phyloP scores from a whole-genome alignment of 2,888 invertebrate species.

The Drosophila birchii region DNA sequence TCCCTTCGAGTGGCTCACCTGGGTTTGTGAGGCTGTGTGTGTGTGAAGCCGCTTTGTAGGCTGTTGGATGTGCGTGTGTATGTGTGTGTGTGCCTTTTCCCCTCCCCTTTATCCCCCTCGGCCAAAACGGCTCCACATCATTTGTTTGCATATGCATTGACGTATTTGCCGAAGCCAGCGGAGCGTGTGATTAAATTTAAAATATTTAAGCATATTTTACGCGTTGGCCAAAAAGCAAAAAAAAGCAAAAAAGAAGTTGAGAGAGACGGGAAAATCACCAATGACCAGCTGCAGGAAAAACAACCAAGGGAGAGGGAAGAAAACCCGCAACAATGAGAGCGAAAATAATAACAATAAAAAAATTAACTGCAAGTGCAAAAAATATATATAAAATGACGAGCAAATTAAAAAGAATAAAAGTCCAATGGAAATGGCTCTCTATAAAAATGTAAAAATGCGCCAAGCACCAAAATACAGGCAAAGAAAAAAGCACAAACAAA shows the following conservation, averaged over 20 bases:
- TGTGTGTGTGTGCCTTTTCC: neutral
- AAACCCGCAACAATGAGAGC: slow-evolving; percentile 42
- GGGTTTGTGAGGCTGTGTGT: neutral
- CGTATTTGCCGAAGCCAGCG: slow-evolving; percentile 73
- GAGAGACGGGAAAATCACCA: slow-evolving; percentile 29
- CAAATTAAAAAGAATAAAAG: slow-evolving; percentile 74
- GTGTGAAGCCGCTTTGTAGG: neutral
- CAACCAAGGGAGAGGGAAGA: neutral
- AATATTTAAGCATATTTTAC: slow-evolving; percentile 80
- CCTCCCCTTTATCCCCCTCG: neutral
- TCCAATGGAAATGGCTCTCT: slow-evolving; percentile 50
- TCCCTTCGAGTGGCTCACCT: slow-evolving; percentile 22
- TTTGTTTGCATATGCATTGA: slow-evolving; percentile 79
- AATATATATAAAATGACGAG: slow-evolving; percentile 46
- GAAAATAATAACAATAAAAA: slow-evolving; percentile 53
- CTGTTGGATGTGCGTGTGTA: neutral
- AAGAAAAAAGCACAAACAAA: slow-evolving; percentile 5
- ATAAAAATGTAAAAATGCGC: slow-evolving; percentile 57
- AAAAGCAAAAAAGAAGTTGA: slow-evolving; percentile 16
- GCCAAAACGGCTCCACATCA: slow-evolving; percentile 43
- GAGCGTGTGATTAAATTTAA: slow-evolving; percentile 78
- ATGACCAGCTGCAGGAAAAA: slow-evolving; percentile 59
- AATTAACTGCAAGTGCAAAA: slow-evolving; percentile 44
- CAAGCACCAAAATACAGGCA: slow-evolving; percentile 34
- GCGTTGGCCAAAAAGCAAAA: slow-evolving; percentile 69